Conservation (phyloP, 2,888 invertebrate genomes). For the Macroteleia sp. region DNA sequence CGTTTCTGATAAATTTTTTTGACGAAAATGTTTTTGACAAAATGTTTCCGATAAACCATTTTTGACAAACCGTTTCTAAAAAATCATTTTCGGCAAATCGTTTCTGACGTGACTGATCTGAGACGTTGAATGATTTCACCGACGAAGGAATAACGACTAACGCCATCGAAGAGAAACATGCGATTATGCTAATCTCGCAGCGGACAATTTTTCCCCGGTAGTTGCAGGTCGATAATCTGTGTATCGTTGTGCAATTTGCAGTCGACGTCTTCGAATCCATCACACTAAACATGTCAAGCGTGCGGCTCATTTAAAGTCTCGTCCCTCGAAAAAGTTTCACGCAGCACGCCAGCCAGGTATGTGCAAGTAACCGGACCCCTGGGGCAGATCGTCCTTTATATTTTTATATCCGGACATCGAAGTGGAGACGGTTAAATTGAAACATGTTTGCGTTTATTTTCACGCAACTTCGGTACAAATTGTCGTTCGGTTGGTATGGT, state of each 20-base stretch:
- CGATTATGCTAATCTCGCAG: conserved; percentile 21
- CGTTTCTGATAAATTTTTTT: too few species aligned
- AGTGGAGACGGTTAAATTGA: conserved; percentile 4
- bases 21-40: too few species aligned
- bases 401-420: background rate
- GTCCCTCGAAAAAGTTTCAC: background rate
- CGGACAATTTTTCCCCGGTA: conserved; percentile 9
- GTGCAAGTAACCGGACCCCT: conserved; percentile 33
- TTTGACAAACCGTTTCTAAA: too few species aligned
- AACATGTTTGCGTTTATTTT: conserved; percentile 1
- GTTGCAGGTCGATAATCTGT: conserved; percentile 14
- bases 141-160: background rate
- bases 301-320: conserved; percentile 3
- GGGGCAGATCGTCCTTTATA: conserved; percentile 16
- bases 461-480: background rate
- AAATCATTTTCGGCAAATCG: too few species aligned
- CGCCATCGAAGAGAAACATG: conserved; percentile 16
- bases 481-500: background rate
- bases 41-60: too few species aligned
- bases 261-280: conserved; percentile 23
- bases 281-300: conserved; percentile 22
- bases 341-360: conserved; percentile 16
- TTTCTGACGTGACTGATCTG: too few species aligned
- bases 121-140: conserved; percentile 5
- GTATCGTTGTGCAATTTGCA: conserved; percentile 32